Percentiles rank a stretch among this genome's conserved stretches.
Conservation (phyloP, 1,140 invertebrate genomes). For the Oreohelix idahoensis region DNA sequence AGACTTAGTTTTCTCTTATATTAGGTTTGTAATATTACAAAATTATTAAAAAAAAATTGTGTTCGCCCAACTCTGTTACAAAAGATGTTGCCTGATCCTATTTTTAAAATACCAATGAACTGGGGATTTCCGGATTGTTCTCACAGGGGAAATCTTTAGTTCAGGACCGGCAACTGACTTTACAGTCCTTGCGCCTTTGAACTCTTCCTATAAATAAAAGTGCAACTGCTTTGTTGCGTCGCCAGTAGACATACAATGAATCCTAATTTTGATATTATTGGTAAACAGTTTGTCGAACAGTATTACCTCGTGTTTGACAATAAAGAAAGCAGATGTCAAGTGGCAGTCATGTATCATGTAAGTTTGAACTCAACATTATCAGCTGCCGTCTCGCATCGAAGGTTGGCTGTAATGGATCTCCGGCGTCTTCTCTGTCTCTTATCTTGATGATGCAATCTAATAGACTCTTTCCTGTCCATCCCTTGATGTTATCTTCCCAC, state of each 20-base stretch:
- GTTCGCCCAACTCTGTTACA: too few relatives aligned
- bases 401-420: too few relatives aligned
- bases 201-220: not conserved
- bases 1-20: too few relatives aligned
- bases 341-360: conserved; percentile 35
- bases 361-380: not conserved
- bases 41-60: too few relatives aligned
- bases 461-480: too few relatives aligned
- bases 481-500: too few relatives aligned
- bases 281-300: conserved; percentile 35
- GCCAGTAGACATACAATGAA: conserved; percentile 26
- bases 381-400: too few relatives aligned
- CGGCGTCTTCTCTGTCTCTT: too few relatives aligned
- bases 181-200: not conserved
- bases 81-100: not conserved
- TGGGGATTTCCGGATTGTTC: not conserved
- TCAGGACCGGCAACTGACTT: not conserved
- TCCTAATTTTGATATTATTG: conserved; percentile 33
- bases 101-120: not conserved
- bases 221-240: not conserved
- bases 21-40: too few relatives aligned
- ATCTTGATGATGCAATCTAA: too few relatives aligned
- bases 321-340: conserved; percentile 18
- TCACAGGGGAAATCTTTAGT: not conserved
- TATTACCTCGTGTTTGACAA: conserved; percentile 41